Percentiles rank a stretch among this genome's conserved stretches.
Conservation (phyloP, 1,140 invertebrate species). For the Parapsyche elsis region DNA sequence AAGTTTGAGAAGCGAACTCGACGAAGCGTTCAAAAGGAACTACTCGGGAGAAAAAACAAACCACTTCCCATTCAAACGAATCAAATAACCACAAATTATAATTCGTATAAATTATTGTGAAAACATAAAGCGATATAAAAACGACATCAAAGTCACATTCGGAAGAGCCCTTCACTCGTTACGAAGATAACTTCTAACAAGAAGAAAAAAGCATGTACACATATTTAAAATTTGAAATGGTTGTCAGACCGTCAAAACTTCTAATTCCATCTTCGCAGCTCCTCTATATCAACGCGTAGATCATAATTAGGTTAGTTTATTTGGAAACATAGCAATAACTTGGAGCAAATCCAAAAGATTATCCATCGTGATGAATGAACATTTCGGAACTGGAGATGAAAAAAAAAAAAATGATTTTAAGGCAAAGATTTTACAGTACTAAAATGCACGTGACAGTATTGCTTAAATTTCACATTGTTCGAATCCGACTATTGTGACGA, state of each 20-base stretch:
- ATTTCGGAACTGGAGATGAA: too few species aligned
- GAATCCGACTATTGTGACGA: too few species aligned
- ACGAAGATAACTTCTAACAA: not conserved
- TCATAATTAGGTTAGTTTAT: constrained; percentile 45
- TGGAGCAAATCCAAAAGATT: constrained; percentile 33
- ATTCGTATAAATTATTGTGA: not conserved
- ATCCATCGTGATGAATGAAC: not conserved
- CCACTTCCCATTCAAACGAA: not conserved
- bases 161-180: not conserved
- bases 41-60: not conserved
- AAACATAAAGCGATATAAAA: not conserved
- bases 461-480: too few species aligned
- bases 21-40: too few species aligned
- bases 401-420: too few species aligned
- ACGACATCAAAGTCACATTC: not conserved
- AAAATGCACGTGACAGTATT: too few species aligned
- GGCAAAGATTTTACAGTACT: too few species aligned
- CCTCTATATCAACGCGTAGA: constrained; percentile 26
- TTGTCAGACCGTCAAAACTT: constrained; percentile 14
- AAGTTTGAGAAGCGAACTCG: too few species aligned
- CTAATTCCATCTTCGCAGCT: constrained; percentile 18
- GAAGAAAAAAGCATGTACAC: too few species aligned
- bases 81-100: not conserved
- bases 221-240: not conserved
- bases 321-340: constrained; percentile 36